Evolutionary conservation across 2,113 vertebrate species (phyloP).

Genomic region (Gallinago paraguaiae): DNA sequence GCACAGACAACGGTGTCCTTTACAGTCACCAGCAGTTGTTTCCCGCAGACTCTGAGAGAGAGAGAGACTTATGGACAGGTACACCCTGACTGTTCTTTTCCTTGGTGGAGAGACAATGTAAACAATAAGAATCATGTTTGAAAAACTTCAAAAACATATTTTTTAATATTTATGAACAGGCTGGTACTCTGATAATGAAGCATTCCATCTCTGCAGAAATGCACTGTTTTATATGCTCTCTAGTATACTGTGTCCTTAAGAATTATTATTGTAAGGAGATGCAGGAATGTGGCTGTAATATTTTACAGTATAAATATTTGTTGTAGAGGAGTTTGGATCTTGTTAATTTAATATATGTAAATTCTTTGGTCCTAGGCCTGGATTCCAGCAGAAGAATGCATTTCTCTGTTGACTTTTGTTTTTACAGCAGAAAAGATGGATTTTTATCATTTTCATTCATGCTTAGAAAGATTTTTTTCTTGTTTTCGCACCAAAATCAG

Average conservation of each 20-base stretch:
- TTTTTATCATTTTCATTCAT: constrained; percentile 8
- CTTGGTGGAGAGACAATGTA: neutral
- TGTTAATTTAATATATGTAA: constrained; percentile 42
- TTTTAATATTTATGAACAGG: constrained; percentile 70
- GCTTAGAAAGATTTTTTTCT: constrained; percentile 1
- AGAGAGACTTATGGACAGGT: neutral
- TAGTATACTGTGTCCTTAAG: constrained; percentile 23
- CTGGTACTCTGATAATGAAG: constrained; percentile 59
- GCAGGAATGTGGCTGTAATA: constrained; percentile 47
- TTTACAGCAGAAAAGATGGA: constrained; percentile 20
- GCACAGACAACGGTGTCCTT: neutral
- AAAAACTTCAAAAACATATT: constrained; percentile 27
- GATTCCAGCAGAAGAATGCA: constrained; percentile 43
- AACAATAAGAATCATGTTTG: constrained; percentile 2
- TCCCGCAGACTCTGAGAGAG: neutral
- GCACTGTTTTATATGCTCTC: neutral
- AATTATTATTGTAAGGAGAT: constrained; percentile 62
- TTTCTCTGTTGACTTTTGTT: constrained; percentile 10
- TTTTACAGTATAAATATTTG: constrained; percentile 51
- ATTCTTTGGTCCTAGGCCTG: constrained; percentile 18
- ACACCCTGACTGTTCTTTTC: neutral
- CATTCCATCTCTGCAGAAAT: constrained; percentile 55
- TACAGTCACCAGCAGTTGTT: neutral
- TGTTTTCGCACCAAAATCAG: neutral
- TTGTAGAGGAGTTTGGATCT: constrained; percentile 43